A percentile compares a stretch with the other conserved stretches of the same genome.
These are phyloP conservation scores for Trididemnum miniatum DNA, from an alignment of 23 tunicate genomes.

Conservation along the genomic window DNA sequence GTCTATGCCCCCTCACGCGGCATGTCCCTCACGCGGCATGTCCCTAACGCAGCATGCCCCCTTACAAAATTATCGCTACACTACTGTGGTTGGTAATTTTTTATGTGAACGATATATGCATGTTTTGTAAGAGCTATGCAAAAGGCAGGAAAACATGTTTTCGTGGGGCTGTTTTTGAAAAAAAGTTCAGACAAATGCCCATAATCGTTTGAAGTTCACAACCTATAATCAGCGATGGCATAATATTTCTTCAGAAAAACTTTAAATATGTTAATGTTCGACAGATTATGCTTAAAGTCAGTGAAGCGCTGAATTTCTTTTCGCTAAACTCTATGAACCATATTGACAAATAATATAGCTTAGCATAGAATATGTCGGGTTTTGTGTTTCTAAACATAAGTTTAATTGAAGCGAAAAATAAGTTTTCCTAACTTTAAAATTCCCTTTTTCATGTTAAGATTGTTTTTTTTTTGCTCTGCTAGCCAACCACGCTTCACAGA, in stretches of 20 bases:
- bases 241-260: not conserved
- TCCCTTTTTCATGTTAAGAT: not conserved
- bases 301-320: constrained; percentile 21
- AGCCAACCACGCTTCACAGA: not conserved
- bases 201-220: too few species aligned
- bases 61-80: too few species aligned
- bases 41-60: too few species aligned
- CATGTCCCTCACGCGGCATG: too few species aligned
- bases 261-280: constrained; percentile 19
- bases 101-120: too few species aligned
- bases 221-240: too few species aligned
- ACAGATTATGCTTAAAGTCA: not conserved
- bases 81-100: too few species aligned
- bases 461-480: not conserved
- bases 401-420: constrained; percentile 5
- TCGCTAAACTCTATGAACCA: constrained; percentile 18
- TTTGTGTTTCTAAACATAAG: not conserved
- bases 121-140: too few species aligned
- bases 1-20: too few species aligned
- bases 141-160: too few species aligned
- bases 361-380: not conserved
- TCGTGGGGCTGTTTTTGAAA: too few species aligned
- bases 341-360: not conserved
- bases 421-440: constrained; percentile 2
- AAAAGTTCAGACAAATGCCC: too few species aligned